A percentile compares a stretch with the other conserved stretches of the same genome.
These are phyloP conservation scores for Deilephila porcellus DNA, from an alignment of 2,888 invertebrate species.

Conservation along the genomic window DNA sequence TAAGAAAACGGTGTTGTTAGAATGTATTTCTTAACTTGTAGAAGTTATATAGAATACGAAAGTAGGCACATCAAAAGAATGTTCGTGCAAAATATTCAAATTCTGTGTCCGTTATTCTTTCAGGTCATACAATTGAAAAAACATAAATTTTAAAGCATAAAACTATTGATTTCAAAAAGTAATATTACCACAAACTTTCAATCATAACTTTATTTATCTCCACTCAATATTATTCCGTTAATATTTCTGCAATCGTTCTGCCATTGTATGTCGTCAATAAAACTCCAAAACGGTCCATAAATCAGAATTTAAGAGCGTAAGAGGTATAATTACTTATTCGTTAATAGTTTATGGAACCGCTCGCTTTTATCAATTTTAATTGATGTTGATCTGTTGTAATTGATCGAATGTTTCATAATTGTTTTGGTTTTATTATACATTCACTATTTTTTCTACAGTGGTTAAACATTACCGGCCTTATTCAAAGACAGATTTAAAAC, in stretches of 20 bases:
- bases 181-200: background rate
- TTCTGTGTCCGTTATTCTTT: too few relatives aligned
- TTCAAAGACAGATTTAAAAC: too few relatives aligned
- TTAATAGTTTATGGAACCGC: constrained; percentile 25
- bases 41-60: too few relatives aligned
- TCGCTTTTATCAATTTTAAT: constrained; percentile 33
- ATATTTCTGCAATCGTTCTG: constrained; percentile 11
- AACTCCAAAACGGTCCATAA: constrained; percentile 8
- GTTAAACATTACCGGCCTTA: background rate
- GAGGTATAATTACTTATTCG: constrained; percentile 25
- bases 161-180: background rate
- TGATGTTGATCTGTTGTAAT: constrained; percentile 31
- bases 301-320: constrained; percentile 29
- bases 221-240: background rate
- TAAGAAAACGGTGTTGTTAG: too few relatives aligned
- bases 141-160: background rate
- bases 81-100: too few relatives aligned
- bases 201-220: background rate
- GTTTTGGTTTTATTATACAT: constrained; percentile 23
- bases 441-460: constrained; percentile 24
- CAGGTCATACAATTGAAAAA: too few relatives aligned
- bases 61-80: too few relatives aligned
- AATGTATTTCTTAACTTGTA: too few relatives aligned
- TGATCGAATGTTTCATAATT: constrained; percentile 30
- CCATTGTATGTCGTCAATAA: constrained; percentile 14